Base-by-base conservation (phyloP, 2,888 invertebrate genomes). In the Yponomeuta plumbellus region DNA sequence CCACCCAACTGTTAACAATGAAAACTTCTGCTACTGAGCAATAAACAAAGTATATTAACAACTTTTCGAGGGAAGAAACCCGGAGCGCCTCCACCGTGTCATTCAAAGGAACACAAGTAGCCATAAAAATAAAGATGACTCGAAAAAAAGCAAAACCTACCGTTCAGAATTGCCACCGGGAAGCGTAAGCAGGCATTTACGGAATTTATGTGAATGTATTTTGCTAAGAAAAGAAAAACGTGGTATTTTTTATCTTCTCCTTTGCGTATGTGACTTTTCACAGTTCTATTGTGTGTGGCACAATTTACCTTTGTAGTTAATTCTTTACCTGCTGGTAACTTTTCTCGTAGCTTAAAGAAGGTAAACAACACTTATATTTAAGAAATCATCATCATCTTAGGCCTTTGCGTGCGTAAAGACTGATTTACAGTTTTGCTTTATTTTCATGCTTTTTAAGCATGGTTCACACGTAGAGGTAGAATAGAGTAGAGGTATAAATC, bases 141-240 rank as follows among this genome's bases (percentile, higher is more conserved):
- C 26, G 61, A 57, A 40, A 71, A 74, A 75, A 70, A 67, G 68
- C 68, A 73, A 74, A 75, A 76, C 74, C 72, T 73, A 71, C 73
- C 69, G 73, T 71, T 64, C 73, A 65, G 73, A 74, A 74, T 75
- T 73, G 77, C 73, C 70, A 70, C 70, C 74, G 69, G 72, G 75
- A 74, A 72, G 73, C 72, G 74, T 77, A 75, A 80, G 79, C 77
- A 79, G 80, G 75, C 78, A 76, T 80, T 81, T 76, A 74, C 72
- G 72, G 76, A 83, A 80, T 81, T 84, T 82, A 84, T 75, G 80
- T 77, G 77, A 78, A 80, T 77, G 76, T 75, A 73, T 75, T 73
- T 78, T 79, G 76, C n/a, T 79, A 77, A 80, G 57, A 20, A 56
- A 57, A 34, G 26, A 4, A 39, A 23, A 59, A 23, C 11, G 59